Conservation (phyloP, 2,113 vertebrate genomes). For the Neotragus pygmaeus region DNA sequence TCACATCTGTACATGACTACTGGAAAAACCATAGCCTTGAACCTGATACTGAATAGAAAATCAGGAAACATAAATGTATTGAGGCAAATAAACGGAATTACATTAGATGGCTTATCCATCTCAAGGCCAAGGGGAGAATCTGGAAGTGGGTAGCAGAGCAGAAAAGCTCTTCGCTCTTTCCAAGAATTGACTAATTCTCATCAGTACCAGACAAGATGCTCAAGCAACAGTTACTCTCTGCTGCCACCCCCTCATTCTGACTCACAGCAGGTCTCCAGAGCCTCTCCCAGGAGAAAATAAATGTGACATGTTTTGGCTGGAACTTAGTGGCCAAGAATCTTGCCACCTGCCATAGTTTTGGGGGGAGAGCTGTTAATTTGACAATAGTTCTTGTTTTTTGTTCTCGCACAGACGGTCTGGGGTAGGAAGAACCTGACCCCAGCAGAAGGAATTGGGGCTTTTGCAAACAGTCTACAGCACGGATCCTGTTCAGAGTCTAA, state of each 20-base stretch:
- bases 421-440: background rate
- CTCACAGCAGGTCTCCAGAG: slow-evolving; percentile 73
- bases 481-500: background rate
- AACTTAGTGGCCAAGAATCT: slow-evolving; percentile 77
- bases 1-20: background rate
- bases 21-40: background rate
- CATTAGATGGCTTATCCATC: background rate
- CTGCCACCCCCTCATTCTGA: slow-evolving; percentile 74
- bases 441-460: background rate
- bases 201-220: slow-evolving; percentile 49
- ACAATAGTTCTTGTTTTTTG: slow-evolving; percentile 65
- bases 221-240: slow-evolving; percentile 43
- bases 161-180: slow-evolving; percentile 20
- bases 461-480: background rate
- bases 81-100: background rate
- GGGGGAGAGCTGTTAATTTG: slow-evolving; percentile 56
- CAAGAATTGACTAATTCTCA: slow-evolving; percentile 59
- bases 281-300: slow-evolving; percentile 74
- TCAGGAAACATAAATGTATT: rapidly evolving
- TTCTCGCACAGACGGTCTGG: background rate
- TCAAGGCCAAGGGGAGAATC: background rate
- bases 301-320: slow-evolving; percentile 81
- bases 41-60: background rate
- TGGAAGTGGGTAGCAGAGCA: background rate
- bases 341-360: slow-evolving; percentile 77